Evolutionary conservation across 1,140 invertebrate species (phyloP).

Genomic region (Drosophila jambulina): DNA sequence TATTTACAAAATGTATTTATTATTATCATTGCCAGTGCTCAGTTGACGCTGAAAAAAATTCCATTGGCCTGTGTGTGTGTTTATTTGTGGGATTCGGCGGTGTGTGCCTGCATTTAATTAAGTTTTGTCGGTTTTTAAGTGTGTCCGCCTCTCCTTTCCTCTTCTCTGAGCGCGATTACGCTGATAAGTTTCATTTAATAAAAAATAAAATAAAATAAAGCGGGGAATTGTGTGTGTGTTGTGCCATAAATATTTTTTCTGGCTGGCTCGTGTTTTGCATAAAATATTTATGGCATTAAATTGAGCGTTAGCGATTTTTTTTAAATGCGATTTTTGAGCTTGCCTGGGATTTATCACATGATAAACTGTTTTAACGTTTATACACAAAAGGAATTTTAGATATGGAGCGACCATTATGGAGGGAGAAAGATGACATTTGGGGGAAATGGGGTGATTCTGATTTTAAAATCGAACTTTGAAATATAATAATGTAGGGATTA

Average conservation of each 20-base stretch:
- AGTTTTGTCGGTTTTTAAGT: conserved; percentile 71
- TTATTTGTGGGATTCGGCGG: conserved; percentile 32
- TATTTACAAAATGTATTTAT: conserved; percentile 52
- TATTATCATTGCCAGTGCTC: conserved; percentile 35
- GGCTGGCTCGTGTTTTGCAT: conserved; percentile 51
- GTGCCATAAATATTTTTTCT: conserved; percentile 40
- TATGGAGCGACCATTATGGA: background rate
- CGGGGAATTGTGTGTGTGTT: background rate
- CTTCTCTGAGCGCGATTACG: conserved; percentile 41
- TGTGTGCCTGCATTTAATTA: conserved; percentile 72
- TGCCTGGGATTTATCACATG: conserved; percentile 38
- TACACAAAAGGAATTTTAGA: conserved; percentile 42
- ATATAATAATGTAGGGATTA: background rate
- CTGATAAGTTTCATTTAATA: conserved; percentile 65
- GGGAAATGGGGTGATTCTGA: background rate
- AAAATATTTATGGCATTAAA: conserved; percentile 75
- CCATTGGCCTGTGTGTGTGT: conserved; percentile 38
- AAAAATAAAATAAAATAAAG: background rate
- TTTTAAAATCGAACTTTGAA: conserved; percentile 1
- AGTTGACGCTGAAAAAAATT: conserved; percentile 31
- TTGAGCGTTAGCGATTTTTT: conserved; percentile 53
- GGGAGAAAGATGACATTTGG: background rate
- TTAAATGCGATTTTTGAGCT: conserved; percentile 24
- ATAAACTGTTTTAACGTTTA: conserved; percentile 59
- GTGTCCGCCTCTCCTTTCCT: conserved; percentile 11